Evolutionary conservation across 2,888 invertebrate genomes (phyloP), one percentile per base, ranked within the genome.

Genomic region (Lobophora halterata): DNA sequence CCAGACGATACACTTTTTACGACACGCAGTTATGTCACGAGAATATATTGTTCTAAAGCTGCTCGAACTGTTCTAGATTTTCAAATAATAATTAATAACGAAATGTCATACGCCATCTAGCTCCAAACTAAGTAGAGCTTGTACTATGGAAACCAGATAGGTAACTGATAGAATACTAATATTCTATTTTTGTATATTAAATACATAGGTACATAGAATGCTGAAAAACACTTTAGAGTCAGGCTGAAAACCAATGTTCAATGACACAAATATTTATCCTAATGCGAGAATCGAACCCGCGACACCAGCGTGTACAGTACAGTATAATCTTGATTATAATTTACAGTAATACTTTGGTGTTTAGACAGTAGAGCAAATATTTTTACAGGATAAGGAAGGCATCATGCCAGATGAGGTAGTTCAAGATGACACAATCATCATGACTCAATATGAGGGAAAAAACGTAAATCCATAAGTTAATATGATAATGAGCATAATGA

Each of bases 1-100:
- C 82, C 79, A 80, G 83, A 83, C 79, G 77, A 77, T 78, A 78
- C 71, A 72, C 61, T 80, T 85, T 83, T 85, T 82, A 83, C 73
- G 74, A 81, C 70, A 67, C 64, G 51, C 65, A 68, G 60, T 70
- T 65, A 69, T 71, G 63, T 69, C 68, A 69, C 64, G 62, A 55
- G 55, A 65, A 29, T 63, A 60, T 66, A 62, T 61, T n/a, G n/a
- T n/a, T n/a, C n/a, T 54, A 58, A 61, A 52, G 47, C 49, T 46
- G 20, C n/a, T 47, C 20, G 34, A 45, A 41, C 48, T 30, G 36
- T 16, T 24, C 25, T 29, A 37, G 27, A 12, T 35, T 25, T 34
- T 11, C 18, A 11, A 35, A 41, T 29, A 26, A 33, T 36, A 27
- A 35, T 17, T 34, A 26, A 34, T 13, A 30, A n/a, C n/a, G n/a